Percentiles rank a stretch among this genome's conserved stretches.
phyloP scores from a whole-genome alignment of 2,888 invertebrate genomes.

The Drosophila meridionalis region DNA sequence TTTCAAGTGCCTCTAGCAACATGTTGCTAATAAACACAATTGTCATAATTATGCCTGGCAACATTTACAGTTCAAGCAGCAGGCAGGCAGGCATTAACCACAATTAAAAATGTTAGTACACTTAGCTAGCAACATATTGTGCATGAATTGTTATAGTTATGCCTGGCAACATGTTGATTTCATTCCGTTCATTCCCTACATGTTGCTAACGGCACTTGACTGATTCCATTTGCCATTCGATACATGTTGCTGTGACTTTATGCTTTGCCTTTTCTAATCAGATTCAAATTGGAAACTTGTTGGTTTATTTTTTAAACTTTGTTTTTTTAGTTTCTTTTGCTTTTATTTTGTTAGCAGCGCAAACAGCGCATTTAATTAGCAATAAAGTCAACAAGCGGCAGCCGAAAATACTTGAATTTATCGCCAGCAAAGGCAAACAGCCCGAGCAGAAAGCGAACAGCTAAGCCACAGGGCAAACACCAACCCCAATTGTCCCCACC shows the following conservation, averaged over 20 bases:
- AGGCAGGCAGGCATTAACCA: too few relatives aligned
- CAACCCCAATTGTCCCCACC: not conserved
- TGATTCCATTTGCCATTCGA: not conserved
- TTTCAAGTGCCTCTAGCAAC: too few relatives aligned
- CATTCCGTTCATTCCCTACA: not conserved
- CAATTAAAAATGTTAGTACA: not conserved
- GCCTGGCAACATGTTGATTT: not conserved
- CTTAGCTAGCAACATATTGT: not conserved
- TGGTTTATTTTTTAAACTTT: not conserved
- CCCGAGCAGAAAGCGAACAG: conserved; percentile 11
- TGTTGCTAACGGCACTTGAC: not conserved
- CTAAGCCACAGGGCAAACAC: conserved; percentile 43
- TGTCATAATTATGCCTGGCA: not conserved
- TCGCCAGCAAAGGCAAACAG: conserved; percentile 37
- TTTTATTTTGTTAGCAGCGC: not conserved
- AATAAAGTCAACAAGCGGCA: conserved; percentile 42
- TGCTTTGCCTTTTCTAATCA: not conserved
- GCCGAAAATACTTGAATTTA: conserved; percentile 42
- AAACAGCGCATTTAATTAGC: conserved; percentile 58
- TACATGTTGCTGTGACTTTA: not conserved
- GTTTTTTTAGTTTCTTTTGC: not conserved
- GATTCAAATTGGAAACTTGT: conserved; percentile 5
- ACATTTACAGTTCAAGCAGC: not conserved
- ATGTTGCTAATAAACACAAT: too few relatives aligned
- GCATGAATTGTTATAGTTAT: not conserved